A percentile compares a stretch with the other conserved stretches of the same genome.
Evolutionary conservation across 2,888 invertebrate species (phyloP).

Genomic region (Tenthredo distinguenda): DNA sequence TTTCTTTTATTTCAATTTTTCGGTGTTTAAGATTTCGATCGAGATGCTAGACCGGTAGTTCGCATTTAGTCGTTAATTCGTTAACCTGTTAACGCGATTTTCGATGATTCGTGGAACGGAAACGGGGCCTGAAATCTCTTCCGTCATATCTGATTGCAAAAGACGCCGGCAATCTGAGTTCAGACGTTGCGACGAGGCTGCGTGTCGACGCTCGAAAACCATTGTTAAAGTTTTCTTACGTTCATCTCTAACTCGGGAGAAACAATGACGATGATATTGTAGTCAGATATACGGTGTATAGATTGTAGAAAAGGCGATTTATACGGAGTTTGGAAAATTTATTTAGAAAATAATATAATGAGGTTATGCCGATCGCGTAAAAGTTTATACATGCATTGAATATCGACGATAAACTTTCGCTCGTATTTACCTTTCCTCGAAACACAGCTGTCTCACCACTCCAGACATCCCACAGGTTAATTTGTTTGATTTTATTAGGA

Average conservation of each 20-base stretch:
- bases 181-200: background rate
- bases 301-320: background rate
- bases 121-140: background rate
- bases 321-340: background rate
- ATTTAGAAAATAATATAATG: background rate
- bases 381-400: background rate
- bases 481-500: background rate
- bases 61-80: background rate
- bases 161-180: background rate
- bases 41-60: background rate
- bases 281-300: background rate
- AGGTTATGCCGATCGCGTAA: constrained; percentile 38
- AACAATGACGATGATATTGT: background rate
- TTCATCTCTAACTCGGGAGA: background rate
- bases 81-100: constrained; percentile 22
- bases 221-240: constrained; percentile 10
- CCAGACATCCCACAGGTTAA: background rate
- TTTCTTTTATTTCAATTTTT: background rate
- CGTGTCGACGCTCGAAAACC: constrained; percentile 11
- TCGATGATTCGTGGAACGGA: constrained; percentile 1
- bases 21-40: background rate
- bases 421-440: constrained; percentile 26
- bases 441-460: constrained; percentile 12
- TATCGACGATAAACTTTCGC: background rate
- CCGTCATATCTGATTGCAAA: background rate